Evolutionary conservation across 2,888 invertebrate species (phyloP), one percentile per base, ranked within the genome.

Genomic region (Crossocerus cetratus): DNA sequence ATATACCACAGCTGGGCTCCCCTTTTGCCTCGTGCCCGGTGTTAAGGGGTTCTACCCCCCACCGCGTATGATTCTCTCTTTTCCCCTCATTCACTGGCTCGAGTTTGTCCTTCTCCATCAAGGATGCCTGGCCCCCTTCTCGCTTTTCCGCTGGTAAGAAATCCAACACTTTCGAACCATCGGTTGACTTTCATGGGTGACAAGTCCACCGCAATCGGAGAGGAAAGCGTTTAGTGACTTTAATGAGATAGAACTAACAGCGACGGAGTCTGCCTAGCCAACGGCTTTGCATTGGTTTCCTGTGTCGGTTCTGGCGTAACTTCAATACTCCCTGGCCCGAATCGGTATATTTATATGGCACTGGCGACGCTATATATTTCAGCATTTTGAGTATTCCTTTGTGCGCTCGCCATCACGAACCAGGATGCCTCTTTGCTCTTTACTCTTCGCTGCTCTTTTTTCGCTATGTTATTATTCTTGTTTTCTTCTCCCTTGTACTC

Each of bases 21-120:
- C 81, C 76, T 78, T 83, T 80, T 85, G 86, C 83, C 87, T 86
- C 86, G 87, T 87, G 86, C 86, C 86, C 81, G 76, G 83, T 83
- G 85, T 86, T 86, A 86, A 79, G 83, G 82, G 84, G 84, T 81
- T 80, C 86, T 83, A 85, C 85, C 86, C 87, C 86, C 86, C 77
- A 85, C 86, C 71, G 78, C 79, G 76, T 83, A 49, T 13, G 1
- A 16, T 16, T 49, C 13, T 13, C 2, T 49, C 16, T 49, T n/a
- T 13, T 16, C 79, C 77, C 71, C 74, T 81, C 59, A 21, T 60
- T 68, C 76, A 57, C 69, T 69, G 66, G 67, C 68, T 72, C 73
- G 55, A 65, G 74, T 54, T 72, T 58, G n/a, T 55, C 66, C 69
- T 70, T 68, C 60, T 70, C 61, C 20, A 18, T 23, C 66, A 14